Conservation (phyloP, 2,797 vertebrate species). For the Sebastes dallii region DNA sequence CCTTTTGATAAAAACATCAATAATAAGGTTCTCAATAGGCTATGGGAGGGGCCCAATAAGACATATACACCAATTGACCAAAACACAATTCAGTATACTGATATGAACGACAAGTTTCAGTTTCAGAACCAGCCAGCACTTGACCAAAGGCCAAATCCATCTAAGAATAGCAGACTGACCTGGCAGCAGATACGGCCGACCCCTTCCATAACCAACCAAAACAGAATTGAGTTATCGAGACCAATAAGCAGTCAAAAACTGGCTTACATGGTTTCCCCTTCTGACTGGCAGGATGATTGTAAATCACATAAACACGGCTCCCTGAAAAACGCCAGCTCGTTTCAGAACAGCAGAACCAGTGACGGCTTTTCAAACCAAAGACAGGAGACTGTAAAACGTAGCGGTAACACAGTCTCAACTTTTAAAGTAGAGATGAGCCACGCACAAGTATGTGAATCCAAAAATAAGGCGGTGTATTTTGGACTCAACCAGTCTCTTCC, state of each 20-base stretch:
- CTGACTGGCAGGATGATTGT: slow-evolving; percentile 88
- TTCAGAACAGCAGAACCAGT: slow-evolving; percentile 76
- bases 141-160: slow-evolving; percentile 85
- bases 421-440: slow-evolving; percentile 85
- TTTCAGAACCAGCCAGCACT: slow-evolving; percentile 85
- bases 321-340: slow-evolving; percentile 73
- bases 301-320: slow-evolving; percentile 81
- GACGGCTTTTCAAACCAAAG: slow-evolving; percentile 83
- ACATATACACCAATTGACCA: slow-evolving; percentile 84
- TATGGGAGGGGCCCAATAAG: slow-evolving; percentile 89
- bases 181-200: slow-evolving; percentile 89
- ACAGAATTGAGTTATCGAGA: slow-evolving; percentile 85
- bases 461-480: slow-evolving; percentile 88
- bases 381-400: slow-evolving; percentile 80
- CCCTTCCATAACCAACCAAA: slow-evolving; percentile 80
- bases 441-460: slow-evolving; percentile 82
- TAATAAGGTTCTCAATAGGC: slow-evolving; percentile 76
- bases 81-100: slow-evolving; percentile 81
- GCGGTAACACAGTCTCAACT: slow-evolving; percentile 66
- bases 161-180: slow-evolving; percentile 84
- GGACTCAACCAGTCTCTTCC: slow-evolving; percentile 83
- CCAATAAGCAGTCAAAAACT: slow-evolving; percentile 86
- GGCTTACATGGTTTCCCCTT: slow-evolving; percentile 81
- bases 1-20: slow-evolving; percentile 86
- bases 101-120: slow-evolving; percentile 83